Evolutionary conservation across 2,113 vertebrate species (phyloP).

Genomic region (Passer montanus): DNA sequence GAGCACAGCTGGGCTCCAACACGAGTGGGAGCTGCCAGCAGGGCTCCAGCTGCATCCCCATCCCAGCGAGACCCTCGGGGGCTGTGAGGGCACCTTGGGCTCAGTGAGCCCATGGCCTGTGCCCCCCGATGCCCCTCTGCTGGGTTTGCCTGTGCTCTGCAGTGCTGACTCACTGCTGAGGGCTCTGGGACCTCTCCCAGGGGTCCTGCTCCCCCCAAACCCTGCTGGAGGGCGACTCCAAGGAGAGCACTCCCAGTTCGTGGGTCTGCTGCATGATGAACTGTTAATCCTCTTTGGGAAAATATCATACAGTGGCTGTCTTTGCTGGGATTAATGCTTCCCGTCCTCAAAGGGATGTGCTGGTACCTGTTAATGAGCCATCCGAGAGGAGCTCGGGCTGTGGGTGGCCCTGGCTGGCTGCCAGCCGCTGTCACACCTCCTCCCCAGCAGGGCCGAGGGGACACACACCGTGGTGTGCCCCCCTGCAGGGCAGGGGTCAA

Average conservation of each 20-base stretch:
- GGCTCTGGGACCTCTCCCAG: background rate
- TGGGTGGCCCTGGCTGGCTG: background rate
- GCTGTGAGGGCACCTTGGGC: background rate
- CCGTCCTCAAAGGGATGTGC: background rate
- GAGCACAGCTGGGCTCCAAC: background rate
- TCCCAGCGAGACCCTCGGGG: fast-evolving
- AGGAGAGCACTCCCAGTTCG: fast-evolving
- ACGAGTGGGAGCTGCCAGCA: background rate
- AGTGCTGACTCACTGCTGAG: fast-evolving
- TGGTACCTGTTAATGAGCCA: background rate
- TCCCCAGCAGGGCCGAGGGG: background rate
- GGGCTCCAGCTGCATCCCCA: fast-evolving
- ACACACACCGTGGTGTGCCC: fast-evolving
- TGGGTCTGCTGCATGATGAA: background rate
- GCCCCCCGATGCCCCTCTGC: background rate
- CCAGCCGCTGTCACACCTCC: fast-evolving
- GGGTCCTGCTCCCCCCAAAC: background rate
- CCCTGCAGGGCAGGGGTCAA: fast-evolving
- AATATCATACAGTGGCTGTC: fast-evolving
- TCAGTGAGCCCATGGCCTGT: background rate
- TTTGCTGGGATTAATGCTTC: background rate
- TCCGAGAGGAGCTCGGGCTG: fast-evolving
- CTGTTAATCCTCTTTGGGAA: background rate
- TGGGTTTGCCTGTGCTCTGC: background rate
- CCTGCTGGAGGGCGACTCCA: background rate